These are phyloP conservation scores for Parapristionchus giblindavisi DNA, from an alignment of 2,888 invertebrate species.

Conservation along the genomic window DNA sequence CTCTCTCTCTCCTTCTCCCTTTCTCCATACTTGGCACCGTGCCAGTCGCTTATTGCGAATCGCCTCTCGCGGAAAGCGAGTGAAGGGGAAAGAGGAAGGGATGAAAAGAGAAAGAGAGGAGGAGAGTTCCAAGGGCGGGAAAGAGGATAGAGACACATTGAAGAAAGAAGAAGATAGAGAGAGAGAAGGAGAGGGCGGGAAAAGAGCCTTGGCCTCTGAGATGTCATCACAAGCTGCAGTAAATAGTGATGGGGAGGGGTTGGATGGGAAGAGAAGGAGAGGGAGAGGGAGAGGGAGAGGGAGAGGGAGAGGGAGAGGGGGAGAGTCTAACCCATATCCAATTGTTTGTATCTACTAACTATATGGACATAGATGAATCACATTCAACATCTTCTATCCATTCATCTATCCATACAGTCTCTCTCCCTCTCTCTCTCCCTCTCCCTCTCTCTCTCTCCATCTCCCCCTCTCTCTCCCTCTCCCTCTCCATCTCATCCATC, in stretches of 20 bases:
- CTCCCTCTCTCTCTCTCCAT: neutral
- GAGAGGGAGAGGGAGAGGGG: no score
- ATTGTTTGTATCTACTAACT: no score
- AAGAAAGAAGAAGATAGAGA: neutral
- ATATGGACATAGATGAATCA: no score
- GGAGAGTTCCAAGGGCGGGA: neutral
- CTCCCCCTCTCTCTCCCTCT: neutral
- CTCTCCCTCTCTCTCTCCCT: neutral
- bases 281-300: neutral
- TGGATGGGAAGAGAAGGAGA: constrained; percentile 15
- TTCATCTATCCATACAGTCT: neutral
- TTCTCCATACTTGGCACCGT: constrained; percentile 15
- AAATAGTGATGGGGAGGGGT: constrained; percentile 15
- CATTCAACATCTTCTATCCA: no score
- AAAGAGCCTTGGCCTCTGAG: constrained; percentile 30
- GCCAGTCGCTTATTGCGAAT: constrained; percentile 34
- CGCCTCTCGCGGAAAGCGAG: constrained; percentile 21
- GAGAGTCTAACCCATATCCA: no score
- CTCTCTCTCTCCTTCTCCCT: neutral
- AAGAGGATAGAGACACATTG: neutral
- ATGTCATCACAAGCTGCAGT: constrained; percentile 28
- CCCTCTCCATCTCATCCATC: neutral
- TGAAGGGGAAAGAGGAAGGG: constrained; percentile 1
- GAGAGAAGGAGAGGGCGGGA: neutral
- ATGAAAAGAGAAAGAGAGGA: neutral